phyloP scores from a whole-genome alignment of 2,113 vertebrate genomes.

The Pimephales promelas region DNA sequence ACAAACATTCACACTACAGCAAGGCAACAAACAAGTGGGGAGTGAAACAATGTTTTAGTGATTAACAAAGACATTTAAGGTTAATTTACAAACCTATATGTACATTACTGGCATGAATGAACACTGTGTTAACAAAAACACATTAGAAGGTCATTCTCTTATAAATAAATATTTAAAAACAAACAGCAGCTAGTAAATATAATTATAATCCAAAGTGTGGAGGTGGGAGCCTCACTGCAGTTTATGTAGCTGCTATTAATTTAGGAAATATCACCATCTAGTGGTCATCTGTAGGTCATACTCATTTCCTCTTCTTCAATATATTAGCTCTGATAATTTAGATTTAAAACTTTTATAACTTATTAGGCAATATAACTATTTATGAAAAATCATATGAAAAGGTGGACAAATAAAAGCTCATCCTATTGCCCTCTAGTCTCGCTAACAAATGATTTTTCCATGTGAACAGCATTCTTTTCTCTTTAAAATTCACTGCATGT shows the following conservation, averaged over 20 bases:
- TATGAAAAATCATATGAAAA: background rate
- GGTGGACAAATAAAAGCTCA: background rate
- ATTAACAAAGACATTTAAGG: background rate
- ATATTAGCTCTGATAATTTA: background rate
- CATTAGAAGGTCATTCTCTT: background rate
- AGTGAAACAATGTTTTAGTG: background rate
- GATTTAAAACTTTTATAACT: background rate
- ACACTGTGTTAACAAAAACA: background rate
- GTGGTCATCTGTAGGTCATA: conserved; percentile 12
- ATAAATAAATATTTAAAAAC: background rate
- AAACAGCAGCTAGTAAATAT: background rate
- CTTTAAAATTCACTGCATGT: background rate
- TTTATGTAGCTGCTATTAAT: background rate
- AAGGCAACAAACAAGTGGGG: background rate
- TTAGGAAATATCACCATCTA: conserved; percentile 49
- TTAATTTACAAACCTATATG: background rate
- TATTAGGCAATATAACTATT: background rate
- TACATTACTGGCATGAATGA: background rate
- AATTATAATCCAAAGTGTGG: background rate
- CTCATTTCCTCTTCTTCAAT: background rate
- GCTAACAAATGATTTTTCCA: too few species aligned
- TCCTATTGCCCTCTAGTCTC: background rate
- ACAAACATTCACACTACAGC: background rate
- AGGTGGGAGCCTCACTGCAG: background rate
- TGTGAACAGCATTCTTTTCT: background rate